These are phyloP conservation scores for Spilogale gracilis DNA, from an alignment of 2,113 vertebrate species.

Conservation along the genomic window DNA sequence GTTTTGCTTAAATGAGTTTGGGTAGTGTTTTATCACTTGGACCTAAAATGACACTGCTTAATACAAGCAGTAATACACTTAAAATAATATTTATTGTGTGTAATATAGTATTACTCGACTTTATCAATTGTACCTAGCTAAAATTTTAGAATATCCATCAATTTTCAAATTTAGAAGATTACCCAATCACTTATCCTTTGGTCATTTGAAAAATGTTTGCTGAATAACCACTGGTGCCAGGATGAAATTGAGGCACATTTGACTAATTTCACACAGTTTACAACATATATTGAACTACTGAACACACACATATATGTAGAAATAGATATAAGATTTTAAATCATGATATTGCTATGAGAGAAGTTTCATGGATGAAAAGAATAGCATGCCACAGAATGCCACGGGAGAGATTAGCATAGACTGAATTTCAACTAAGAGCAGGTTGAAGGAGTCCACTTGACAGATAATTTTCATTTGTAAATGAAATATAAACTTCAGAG, in stretches of 20 bases:
- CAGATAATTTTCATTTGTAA: conserved; percentile 28
- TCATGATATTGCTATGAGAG: background rate
- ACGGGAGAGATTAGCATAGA: background rate
- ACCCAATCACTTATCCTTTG: background rate
- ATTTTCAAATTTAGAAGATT: background rate
- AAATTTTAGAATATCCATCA: background rate
- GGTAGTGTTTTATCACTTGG: background rate
- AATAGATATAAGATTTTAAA: background rate
- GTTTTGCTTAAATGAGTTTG: conserved; percentile 23
- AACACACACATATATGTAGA: background rate
- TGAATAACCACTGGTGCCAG: background rate
- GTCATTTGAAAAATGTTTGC: background rate
- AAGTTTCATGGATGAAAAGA: background rate
- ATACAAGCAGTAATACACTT: background rate
- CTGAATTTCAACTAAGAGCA: background rate
- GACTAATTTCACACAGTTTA: background rate
- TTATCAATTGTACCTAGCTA: background rate
- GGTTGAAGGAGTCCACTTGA: background rate
- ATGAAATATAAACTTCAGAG: background rate
- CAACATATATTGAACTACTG: background rate
- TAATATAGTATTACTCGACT: background rate
- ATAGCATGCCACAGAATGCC: background rate
- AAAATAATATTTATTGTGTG: background rate
- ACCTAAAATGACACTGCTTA: background rate
- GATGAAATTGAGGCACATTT: background rate